Percentiles rank a stretch among this genome's conserved stretches.
Conservation (phyloP, 2,888 invertebrate genomes). For the Microplitis deprimator region DNA sequence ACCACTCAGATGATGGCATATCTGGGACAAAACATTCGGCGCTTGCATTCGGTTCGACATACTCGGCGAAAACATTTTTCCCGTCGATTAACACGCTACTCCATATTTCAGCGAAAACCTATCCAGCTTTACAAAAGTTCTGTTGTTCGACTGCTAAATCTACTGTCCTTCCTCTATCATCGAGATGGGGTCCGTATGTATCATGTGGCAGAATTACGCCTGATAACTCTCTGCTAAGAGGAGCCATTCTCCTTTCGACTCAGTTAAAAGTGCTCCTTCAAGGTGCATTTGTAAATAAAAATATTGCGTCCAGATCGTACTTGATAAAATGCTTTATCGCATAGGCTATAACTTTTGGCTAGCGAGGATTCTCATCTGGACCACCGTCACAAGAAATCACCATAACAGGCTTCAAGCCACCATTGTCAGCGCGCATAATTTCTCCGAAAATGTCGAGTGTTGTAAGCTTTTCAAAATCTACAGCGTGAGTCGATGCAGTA, state of each 20-base stretch:
- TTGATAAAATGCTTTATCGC: slow-evolving; percentile 54
- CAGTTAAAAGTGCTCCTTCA: slow-evolving; percentile 61
- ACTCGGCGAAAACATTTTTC: slow-evolving; percentile 48
- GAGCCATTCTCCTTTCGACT: slow-evolving; percentile 62
- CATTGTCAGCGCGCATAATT: slow-evolving; percentile 44
- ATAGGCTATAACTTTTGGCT: slow-evolving; percentile 51
- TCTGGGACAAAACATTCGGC: slow-evolving; percentile 34
- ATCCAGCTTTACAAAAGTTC: slow-evolving; percentile 63
- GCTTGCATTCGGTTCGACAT: slow-evolving; percentile 9
- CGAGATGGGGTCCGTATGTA: slow-evolving; percentile 58
- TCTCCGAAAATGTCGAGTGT: slow-evolving; percentile 50
- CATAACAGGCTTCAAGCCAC: slow-evolving; percentile 56
- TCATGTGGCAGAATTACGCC: slow-evolving; percentile 60
- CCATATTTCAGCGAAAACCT: slow-evolving; percentile 63
- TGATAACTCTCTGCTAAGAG: slow-evolving; percentile 57
- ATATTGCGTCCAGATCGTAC: slow-evolving; percentile 55
- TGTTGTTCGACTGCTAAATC: slow-evolving; percentile 59
- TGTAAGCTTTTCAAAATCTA: slow-evolving; percentile 55
- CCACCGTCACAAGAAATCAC: slow-evolving; percentile 56
- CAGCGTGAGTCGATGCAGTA: slow-evolving; percentile 56
- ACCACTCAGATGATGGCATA: slow-evolving; percentile 48
- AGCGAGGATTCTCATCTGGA: slow-evolving; percentile 55
- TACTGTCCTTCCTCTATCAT: slow-evolving; percentile 54
- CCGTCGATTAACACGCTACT: slow-evolving; percentile 55
- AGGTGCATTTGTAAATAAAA: slow-evolving; percentile 58